phyloP scores from a whole-genome alignment of 2,888 invertebrate genomes.

The Nemotelus nigrinus region DNA sequence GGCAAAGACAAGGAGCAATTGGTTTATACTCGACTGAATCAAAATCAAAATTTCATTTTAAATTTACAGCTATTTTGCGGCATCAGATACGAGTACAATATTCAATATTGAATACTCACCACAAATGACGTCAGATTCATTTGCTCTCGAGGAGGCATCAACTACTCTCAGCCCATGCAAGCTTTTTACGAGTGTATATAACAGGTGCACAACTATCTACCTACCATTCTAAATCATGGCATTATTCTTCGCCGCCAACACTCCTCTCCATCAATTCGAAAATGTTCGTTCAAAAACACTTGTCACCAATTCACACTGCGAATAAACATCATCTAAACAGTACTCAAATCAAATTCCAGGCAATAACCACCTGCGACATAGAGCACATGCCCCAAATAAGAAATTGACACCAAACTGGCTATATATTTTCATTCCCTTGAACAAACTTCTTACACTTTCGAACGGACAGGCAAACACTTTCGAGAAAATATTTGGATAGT shows the following conservation, averaged over 20 bases:
- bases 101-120: no score
- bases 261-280: background rate
- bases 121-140: no score
- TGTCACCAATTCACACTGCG: conserved; percentile 1
- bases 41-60: no score
- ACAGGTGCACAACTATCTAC: conserved; percentile 4
- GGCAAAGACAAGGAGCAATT: no score
- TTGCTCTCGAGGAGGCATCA: no score
- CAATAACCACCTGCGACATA: conserved; percentile 25
- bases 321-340: conserved; percentile 10
- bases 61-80: no score
- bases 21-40: no score
- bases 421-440: background rate
- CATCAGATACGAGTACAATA: no score
- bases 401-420: conserved; percentile 1
- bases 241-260: background rate
- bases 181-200: conserved; percentile 15
- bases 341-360: background rate
- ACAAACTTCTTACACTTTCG: background rate
- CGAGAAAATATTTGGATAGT: background rate
- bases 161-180: no score
- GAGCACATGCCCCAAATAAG: conserved; percentile 21
- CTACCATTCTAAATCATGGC: conserved; percentile 30
- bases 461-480: background rate
- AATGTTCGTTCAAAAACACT: background rate